These are phyloP conservation scores for Tragulus kanchil DNA, from an alignment of 2,113 vertebrate species.

Conservation along the genomic window DNA sequence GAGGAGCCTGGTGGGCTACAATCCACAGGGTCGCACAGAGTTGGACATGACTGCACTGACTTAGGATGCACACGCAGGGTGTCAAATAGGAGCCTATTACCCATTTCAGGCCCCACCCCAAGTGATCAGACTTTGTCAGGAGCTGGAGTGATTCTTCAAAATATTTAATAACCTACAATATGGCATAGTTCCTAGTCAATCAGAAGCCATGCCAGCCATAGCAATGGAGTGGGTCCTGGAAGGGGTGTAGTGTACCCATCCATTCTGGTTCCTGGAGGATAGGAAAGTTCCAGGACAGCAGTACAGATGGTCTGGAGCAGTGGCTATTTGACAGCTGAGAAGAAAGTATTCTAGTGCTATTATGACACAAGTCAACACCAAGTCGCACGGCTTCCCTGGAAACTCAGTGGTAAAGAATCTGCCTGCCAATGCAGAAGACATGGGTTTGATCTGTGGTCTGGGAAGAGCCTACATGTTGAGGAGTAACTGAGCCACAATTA, in stretches of 20 bases:
- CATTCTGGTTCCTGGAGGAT: too few species aligned
- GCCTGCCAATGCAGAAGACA: background rate
- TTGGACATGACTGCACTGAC: background rate
- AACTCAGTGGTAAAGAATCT: background rate
- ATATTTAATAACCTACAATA: background rate
- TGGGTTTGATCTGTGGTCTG: background rate
- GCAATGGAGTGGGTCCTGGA: background rate
- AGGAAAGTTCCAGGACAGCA: background rate
- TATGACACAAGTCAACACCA: fast-evolving
- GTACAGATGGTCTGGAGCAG: background rate
- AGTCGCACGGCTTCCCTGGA: background rate
- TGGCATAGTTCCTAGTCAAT: background rate
- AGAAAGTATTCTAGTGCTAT: background rate
- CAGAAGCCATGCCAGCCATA: background rate
- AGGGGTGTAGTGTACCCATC: fast-evolving
- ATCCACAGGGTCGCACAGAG: background rate
- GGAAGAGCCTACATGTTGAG: background rate
- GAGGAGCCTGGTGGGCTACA: background rate
- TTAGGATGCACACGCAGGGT: background rate
- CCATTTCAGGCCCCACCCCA: background rate
- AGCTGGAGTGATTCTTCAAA: background rate
- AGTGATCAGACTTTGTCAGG: background rate
- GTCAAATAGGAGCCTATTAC: background rate
- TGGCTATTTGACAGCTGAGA: background rate
- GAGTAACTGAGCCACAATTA: too few species aligned